Evolutionary conservation across 1,140 invertebrate species (phyloP).

Genomic region (Drosophila obscura): DNA sequence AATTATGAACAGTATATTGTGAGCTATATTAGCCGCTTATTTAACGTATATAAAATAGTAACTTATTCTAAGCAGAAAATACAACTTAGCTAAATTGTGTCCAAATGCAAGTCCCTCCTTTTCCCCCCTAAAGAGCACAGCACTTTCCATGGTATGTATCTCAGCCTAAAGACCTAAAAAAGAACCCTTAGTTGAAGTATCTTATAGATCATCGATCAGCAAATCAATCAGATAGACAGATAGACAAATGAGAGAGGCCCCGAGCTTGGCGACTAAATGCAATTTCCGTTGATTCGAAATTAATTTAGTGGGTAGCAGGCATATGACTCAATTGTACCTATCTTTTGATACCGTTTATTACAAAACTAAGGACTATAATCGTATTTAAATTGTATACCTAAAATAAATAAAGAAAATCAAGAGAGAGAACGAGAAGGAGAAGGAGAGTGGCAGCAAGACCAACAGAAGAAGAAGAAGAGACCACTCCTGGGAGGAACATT

Average conservation of each 20-base stretch:
- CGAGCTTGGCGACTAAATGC: slow-evolving; percentile 30
- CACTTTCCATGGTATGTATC: slow-evolving; percentile 46
- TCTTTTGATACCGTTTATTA: slow-evolving; percentile 83
- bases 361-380: slow-evolving; percentile 82
- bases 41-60: slow-evolving; percentile 55
- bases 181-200: slow-evolving; percentile 59
- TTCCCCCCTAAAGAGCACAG: slow-evolving; percentile 10
- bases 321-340: slow-evolving; percentile 77
- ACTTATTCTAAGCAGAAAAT: slow-evolving; percentile 46
- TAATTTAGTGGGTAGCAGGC: slow-evolving; percentile 72
- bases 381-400: slow-evolving; percentile 70
- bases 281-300: slow-evolving; percentile 51
- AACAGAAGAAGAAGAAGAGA: not conserved
- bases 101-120: slow-evolving; percentile 55
- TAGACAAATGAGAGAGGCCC: slow-evolving; percentile 6
- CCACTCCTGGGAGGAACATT: slow-evolving; percentile 5
- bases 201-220: slow-evolving; percentile 3
- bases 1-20: slow-evolving; percentile 59
- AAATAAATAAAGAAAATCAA: slow-evolving; percentile 43
- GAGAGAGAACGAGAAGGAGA: slow-evolving; percentile 44
- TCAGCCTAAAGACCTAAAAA: slow-evolving; percentile 39
- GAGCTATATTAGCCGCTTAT: slow-evolving; percentile 77
- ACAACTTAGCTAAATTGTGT: slow-evolving; percentile 66
- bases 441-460: slow-evolving; percentile 27
- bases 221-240: slow-evolving; percentile 22